Conservation (phyloP, 2,888 invertebrate genomes). For the Calameuta idolon region DNA sequence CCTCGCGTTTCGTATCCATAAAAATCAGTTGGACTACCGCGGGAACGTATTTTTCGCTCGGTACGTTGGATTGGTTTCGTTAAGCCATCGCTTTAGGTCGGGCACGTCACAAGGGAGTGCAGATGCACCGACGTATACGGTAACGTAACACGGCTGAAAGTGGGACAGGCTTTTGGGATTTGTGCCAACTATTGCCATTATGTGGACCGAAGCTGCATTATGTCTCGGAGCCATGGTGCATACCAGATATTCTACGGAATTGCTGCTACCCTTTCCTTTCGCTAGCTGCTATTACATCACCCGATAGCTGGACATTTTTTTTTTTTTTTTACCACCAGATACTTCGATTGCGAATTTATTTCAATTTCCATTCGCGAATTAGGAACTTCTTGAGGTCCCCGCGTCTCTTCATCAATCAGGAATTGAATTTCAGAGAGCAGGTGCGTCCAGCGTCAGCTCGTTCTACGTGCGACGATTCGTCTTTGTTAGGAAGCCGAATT, state of each 20-base stretch:
- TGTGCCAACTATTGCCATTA: slow-evolving; percentile 54
- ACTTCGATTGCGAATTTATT: background rate
- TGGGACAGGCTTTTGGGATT: slow-evolving; percentile 43
- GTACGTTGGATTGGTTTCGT: background rate
- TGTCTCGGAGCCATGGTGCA: slow-evolving; percentile 41
- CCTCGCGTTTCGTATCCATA: background rate
- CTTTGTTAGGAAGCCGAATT: background rate
- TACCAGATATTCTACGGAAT: slow-evolving; percentile 46
- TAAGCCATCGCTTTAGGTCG: background rate
- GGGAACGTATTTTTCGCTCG: background rate
- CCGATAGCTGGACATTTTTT: background rate
- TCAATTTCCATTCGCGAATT: background rate
- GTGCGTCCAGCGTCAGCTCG: background rate
- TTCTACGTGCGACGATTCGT: background rate
- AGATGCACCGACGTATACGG: slow-evolving; percentile 20
- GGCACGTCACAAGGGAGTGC: slow-evolving; percentile 35
- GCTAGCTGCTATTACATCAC: background rate
- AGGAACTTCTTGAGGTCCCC: background rate
- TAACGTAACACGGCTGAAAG: slow-evolving; percentile 19
- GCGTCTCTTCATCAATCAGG: background rate
- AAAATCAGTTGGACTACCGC: background rate
- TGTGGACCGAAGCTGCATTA: slow-evolving; percentile 46
- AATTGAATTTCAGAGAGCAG: background rate
- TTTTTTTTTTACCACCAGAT: too few relatives aligned
- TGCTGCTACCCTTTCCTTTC: background rate